Base-by-base conservation (phyloP, 1,140 invertebrate genomes). In the Diabrotica undecimpunctata region DNA sequence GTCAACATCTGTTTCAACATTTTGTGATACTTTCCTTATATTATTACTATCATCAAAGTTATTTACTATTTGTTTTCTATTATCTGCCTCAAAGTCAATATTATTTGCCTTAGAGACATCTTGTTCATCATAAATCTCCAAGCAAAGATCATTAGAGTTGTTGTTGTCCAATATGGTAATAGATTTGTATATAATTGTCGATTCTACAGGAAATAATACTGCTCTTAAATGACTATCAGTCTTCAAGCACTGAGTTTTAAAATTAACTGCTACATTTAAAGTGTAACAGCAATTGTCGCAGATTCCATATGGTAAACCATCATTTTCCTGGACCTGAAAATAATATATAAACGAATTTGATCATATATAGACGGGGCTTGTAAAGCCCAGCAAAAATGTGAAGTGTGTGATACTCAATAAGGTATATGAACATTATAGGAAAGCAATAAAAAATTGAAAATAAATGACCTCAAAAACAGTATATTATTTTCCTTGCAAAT, bases 221-320 rank as follows among this genome's bases (percentile, higher is more conserved):
- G 67, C 54, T 60, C 60, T 65, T 53, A 76, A 66, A 50, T 75
- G 65, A 10, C 39, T 13, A 39, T 76, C 72, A 6, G 72, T 63
- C 61, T 72, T 70, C 14, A 58, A 37, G 46, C 72, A 72, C 66
- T 71, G 72, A 53, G 67, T 65, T 66, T 70, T 70, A 62, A 76
- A 76, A 51, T 64, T 66, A 12, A 65, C 7, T 12, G 70, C 66
- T 51, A 69, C 56, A 14, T 70, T 71, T 39, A 76, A 37, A 41
- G 64, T 69, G 46, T 66, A 62, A 50, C 68, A 62, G 62, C 74
- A 76, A 37, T 74, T 54, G 35, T 63, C 63, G 50, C 74, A 76
- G 14, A 76, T 72, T 59, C 37, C 54, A 25, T 35, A 62, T 13
- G 74, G 74, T 37, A 75, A 66, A 37, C 66, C 71, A 67, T 74